Evolutionary conservation across 1,140 invertebrate genomes (phyloP), one percentile per base, ranked within the genome.

Genomic region (Belonocnema kinseyi): DNA sequence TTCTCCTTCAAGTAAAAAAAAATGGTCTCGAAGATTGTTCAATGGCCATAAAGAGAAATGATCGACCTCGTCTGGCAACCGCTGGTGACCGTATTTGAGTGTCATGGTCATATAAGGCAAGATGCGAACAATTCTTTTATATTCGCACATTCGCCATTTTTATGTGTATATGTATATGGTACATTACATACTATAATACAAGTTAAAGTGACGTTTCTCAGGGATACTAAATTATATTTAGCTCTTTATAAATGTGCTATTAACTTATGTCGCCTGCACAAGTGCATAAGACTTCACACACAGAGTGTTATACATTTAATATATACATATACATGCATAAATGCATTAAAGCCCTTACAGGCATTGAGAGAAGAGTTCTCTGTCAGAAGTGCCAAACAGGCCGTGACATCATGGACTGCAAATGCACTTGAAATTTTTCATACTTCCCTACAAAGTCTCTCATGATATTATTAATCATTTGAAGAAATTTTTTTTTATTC

Each of bases 391-490:
- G 71, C 82, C 74, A 87, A 86, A 85, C 79, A 56, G 77, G 73
- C 73, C 80, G 46, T 88, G 86, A 88, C 86, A 85, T 88, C 87
- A 88, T 78, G 16, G 77, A 33, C 84, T 83, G 82, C 76, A 85
- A 79, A 87, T 82, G 82, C 76, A 78, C 79, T 81, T 66, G 61
- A 75, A 79, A 74, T 56, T 72, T 76, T 72, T 51, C 14, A 51
- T 51, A 46, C 72, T 71, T 53, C 40, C 19, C 21, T 61, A 13
- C 58, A 61, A 66, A 66, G 61, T n/a, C 61, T 66, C n/a, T 33
- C 16, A 16, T 66, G 5, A 46, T 26, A 26, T 58, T 11, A 46
- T 46, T 46, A 46, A 33, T 33, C 26, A 33, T 33, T 5, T 33
- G 0, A 33, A 33, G 26, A 33, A 33, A 33, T 3, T 3, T 3